Base-by-base conservation (phyloP, 2,113 vertebrate species). In the Azemiops feae region DNA sequence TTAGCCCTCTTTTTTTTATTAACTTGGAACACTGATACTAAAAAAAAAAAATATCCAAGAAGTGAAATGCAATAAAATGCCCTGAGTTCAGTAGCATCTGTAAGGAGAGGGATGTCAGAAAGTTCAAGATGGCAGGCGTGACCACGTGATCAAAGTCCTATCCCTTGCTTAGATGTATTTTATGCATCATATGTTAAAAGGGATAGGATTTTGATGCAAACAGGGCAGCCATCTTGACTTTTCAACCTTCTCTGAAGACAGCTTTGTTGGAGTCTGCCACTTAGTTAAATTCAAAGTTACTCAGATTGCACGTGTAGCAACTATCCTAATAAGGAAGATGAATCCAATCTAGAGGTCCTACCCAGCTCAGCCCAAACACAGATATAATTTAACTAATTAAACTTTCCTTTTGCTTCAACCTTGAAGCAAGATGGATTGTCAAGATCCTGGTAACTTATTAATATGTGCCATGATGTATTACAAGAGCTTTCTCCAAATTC, bases 1-100 rank as follows among this genome's bases (percentile, higher is more conserved):
- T 93, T 43, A 22, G 45, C 9, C 93, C 92, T 92, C 47, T 43
- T 55, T 87, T 55, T 87, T 88, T 87, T 52, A 60, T 0, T 25
- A 95, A 86, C 54, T 95, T 91, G 2, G 91, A 93, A 89, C 85
- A 39, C 89, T 87, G 87, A 16, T 34, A 92, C 22, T 93, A 52
- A 43, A 1, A 22, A 11, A 58, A 39, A 1, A 25, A 10, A 57
- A n/a, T n/a, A n/a, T 20, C 20, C 85, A 81, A 86, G 14, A 85
- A 92, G 94, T 92, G 47, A 94, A 91, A 93, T 88, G 90, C 89
- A 93, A 90, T 93, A 43, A 39, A 81, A 81, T 39, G 16, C 18
- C 22, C 1, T 81, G 69, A 39, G n/a, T 81, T 43, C 34, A 81
- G 34, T 20, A 43, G 34, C 20, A 43, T 81, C 74, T 23, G 18